Base-by-base conservation (phyloP, 2,797 vertebrate genomes). In the Delichon dasypus region DNA sequence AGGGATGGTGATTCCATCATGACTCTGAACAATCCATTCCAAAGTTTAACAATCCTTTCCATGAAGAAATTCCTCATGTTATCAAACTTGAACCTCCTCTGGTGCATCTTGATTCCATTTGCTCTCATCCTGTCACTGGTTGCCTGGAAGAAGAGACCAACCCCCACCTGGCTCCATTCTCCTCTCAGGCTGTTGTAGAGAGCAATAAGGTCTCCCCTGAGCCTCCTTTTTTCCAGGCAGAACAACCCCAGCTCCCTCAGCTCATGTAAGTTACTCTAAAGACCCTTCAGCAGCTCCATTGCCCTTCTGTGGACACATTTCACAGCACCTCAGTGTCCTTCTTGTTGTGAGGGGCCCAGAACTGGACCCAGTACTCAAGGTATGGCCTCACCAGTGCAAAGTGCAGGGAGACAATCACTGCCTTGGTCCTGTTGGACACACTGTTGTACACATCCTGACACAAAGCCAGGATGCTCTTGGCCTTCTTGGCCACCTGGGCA, bases 371-470 rank as follows among this genome's bases (percentile, higher is more conserved):
- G 16, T 0, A 32, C 4, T 48, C 1, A 0, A 84, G 25, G 13
- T 32, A 0, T 7, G 13, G 30, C 53, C 38, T 58, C 73, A 18
- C 2, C 40, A 42, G 30, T 13, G 40, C 11, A 0, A 0, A 32
- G 36, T 16, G 50, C 13, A 32, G 34, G 4, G 3, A 10, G 16
- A 29, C 16, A 70, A 4, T 55, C 34, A 2, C 38, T 38, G 18
- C 15, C 11, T 36, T 36, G 19, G 3, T 55, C 19, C 48, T 55
- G 26, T 54, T 62, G 71, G 10, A 1, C 13, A 32, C n/a, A n/a
- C 16, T 32, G 7, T 14, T 68, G 0, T 38, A 38, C 38, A 38
- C 38, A 38, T 38, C 38, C 13, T 55, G 34, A 50, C 2, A 19
- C 18, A 29, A 2, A 2, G 16, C 5, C 48, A 50, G 50, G 23